Evolutionary conservation across 2,113 vertebrate genomes (phyloP).

Genomic region (Morone saxatilis): DNA sequence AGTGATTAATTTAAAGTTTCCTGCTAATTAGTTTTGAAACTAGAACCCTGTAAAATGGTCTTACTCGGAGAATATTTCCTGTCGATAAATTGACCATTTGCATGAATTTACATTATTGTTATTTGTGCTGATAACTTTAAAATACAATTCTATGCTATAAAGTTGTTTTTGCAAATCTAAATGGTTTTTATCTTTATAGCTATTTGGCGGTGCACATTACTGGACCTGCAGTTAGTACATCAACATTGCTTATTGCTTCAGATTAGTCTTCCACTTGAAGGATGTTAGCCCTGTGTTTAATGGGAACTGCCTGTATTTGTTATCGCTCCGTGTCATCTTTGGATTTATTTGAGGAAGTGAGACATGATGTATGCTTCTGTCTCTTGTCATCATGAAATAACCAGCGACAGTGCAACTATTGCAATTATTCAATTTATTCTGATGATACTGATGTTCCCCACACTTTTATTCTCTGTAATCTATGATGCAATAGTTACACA

Average conservation of each 20-base stretch:
- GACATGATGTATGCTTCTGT: constrained; percentile 51
- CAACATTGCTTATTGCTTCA: constrained; percentile 46
- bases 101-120: no score
- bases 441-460: constrained; percentile 69
- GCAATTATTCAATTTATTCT: constrained; percentile 74
- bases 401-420: constrained; percentile 72
- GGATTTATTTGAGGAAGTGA: constrained; percentile 42
- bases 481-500: constrained; percentile 79
- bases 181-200: not conserved
- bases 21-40: not conserved
- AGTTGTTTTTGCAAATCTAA: not conserved
- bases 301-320: constrained; percentile 53
- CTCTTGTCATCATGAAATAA: constrained; percentile 62
- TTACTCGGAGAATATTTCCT: not conserved
- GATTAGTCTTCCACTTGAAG: constrained; percentile 50
- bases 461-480: constrained; percentile 73
- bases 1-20: not conserved
- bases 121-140: not conserved
- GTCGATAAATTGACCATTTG: not conserved
- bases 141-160: not conserved
- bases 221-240: constrained; percentile 21
- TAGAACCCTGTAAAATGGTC: not conserved
- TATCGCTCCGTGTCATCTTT: constrained; percentile 67
- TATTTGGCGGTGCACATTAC: constrained; percentile 20
- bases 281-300: not conserved